Evolutionary conservation across 2,113 vertebrate genomes (phyloP).

Genomic region (Festucalex cinctus): DNA sequence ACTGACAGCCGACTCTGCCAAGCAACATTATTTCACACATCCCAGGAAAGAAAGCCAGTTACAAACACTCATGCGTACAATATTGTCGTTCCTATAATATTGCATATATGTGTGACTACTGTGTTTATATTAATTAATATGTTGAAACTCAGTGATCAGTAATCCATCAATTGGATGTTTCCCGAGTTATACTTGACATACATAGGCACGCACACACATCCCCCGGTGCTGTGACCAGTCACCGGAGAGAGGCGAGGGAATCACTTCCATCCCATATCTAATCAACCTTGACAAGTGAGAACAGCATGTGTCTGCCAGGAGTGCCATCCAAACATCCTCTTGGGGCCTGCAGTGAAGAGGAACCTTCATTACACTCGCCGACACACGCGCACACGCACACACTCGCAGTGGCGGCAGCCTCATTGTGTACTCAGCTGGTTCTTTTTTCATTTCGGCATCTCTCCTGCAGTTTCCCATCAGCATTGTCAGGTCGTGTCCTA

Average conservation of each 20-base stretch:
- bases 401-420: background rate
- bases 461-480: slow-evolving; percentile 13
- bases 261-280: slow-evolving; percentile 33
- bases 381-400: slow-evolving; percentile 10
- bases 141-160: background rate
- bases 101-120: no score
- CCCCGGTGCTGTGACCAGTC: background rate
- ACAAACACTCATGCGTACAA: background rate
- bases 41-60: background rate
- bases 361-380: slow-evolving; percentile 8
- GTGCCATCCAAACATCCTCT: slow-evolving; percentile 19
- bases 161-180: background rate
- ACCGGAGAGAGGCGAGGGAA: slow-evolving; percentile 18
- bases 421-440: slow-evolving; percentile 25
- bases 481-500: background rate
- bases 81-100: background rate
- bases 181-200: background rate
- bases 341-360: slow-evolving; percentile 24
- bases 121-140: background rate
- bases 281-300: slow-evolving; percentile 48
- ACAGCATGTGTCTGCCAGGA: slow-evolving; percentile 27
- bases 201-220: background rate
- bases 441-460: slow-evolving; percentile 21
- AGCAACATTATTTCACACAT: background rate
- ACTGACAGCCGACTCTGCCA: background rate